phyloP scores from a whole-genome alignment of 2,113 vertebrate species.

The Actinemys pallida region DNA sequence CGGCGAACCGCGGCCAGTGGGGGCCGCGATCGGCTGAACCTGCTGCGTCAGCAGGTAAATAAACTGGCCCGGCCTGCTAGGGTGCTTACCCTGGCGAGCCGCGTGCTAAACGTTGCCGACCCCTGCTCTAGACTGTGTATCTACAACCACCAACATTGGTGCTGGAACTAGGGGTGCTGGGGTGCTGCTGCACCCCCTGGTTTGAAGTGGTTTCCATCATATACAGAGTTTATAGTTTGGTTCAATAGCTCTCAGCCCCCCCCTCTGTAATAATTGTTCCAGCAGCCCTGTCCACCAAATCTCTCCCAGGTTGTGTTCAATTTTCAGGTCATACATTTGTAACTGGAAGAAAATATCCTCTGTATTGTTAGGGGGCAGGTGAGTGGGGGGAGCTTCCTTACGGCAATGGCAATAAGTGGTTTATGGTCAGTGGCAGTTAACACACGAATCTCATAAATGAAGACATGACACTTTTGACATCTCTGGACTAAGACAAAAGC shows the following conservation, averaged over 20 bases:
- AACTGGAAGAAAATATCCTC: background rate
- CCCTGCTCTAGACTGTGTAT: background rate
- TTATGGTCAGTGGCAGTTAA: background rate
- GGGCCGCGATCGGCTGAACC: too few relatives aligned
- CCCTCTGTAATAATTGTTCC: background rate
- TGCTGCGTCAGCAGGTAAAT: too few relatives aligned
- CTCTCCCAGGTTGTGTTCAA: background rate
- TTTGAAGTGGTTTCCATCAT: too few relatives aligned
- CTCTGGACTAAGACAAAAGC: slow-evolving; percentile 29
- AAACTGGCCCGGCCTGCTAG: too few relatives aligned
- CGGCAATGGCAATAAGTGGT: slow-evolving; percentile 8
- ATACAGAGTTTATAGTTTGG: too few relatives aligned
- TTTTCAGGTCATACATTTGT: background rate
- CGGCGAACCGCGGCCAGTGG: too few relatives aligned
- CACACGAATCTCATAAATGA: slow-evolving; percentile 28
- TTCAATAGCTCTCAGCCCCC: too few relatives aligned
- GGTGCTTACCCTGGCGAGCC: too few relatives aligned
- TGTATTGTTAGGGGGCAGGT: background rate
- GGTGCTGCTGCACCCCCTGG: too few relatives aligned
- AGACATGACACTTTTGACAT: background rate
- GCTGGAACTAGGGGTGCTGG: too few relatives aligned
- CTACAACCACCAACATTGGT: background rate
- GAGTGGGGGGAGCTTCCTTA: background rate
- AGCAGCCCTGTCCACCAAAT: background rate
- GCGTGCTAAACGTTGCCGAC: too few relatives aligned